Base-by-base conservation (phyloP, 2,888 invertebrate species). In the Tetragnatha montana region DNA sequence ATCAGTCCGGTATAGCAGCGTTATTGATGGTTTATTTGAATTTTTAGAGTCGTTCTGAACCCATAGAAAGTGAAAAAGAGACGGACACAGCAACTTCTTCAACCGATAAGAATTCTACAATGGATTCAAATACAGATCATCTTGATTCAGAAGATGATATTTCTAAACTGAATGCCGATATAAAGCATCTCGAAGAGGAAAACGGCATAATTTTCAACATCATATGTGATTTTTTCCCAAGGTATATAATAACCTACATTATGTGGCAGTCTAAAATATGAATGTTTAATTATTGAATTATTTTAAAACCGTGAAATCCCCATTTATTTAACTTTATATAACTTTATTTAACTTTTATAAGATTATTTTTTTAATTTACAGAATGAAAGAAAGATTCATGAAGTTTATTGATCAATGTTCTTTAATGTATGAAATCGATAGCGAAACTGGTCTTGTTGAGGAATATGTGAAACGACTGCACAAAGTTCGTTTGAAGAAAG, bases 391-490 rank as follows among this genome's bases (percentile, higher is more conserved):
- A 4, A 60, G 78, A 78, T 78, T 60, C 22, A 19, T 12, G 7
- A 19, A 78, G 14, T 22, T 78, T 14, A 21, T 78, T 8, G 51
- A 60, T 6, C 60, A 21, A 19, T 78, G 21, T 21, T 12, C 21
- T 78, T 22, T 22, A 21, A 12, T 78, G 21, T 22, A 78, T 12
- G 21, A 19, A 21, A 78, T 78, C 10, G 78, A 78, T 21, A 51
- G 14, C 21, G 21, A 60, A 60, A 60, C 21, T 6, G 19, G 21
- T 12, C 60, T 51, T 21, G 78, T 78, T 7, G 51, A 51, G 22
- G 78, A 78, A 12, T 78, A 78, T 21, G 51, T 78, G 0, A 22
- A 78, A 19, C 78, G 78, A 14, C 21, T 78, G 19, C 50, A 78
- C 4, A 78, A 21, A 7, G 21, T 78, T 49, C 19, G 78, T 22